Evolutionary conservation across 2,797 vertebrate genomes (phyloP).

Genomic region (Cossypha polioptera): DNA sequence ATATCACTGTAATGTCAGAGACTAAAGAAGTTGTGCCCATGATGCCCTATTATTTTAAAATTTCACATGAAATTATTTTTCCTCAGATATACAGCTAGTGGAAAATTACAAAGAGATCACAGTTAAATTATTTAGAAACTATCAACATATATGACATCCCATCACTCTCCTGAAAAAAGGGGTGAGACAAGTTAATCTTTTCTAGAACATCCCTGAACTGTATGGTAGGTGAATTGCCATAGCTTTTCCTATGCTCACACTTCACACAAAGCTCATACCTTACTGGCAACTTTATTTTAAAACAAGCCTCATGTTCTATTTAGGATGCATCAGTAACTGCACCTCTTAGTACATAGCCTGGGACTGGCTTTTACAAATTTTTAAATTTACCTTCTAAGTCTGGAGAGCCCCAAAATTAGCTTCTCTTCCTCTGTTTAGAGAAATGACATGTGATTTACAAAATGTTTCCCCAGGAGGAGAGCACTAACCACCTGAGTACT

Average conservation of each 20-base stretch:
- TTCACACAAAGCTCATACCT: neutral
- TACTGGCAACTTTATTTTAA: constrained; percentile 4
- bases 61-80: neutral
- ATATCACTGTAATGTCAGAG: neutral
- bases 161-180: neutral
- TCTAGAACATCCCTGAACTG: neutral
- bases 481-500: neutral
- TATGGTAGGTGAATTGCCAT: neutral
- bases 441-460: neutral
- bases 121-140: neutral
- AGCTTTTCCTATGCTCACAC: neutral
- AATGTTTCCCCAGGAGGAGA: neutral
- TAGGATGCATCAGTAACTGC: neutral
- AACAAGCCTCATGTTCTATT: neutral
- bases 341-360: neutral
- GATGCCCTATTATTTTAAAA: neutral
- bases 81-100: neutral
- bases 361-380: neutral
- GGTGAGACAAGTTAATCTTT: neutral
- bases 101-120: neutral
- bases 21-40: neutral
- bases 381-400: neutral
- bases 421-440: constrained; percentile 7
- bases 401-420: neutral
- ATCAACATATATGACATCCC: neutral